phyloP scores from a whole-genome alignment of 2,888 invertebrate species.

The Hofmannophila pseudospretella region DNA sequence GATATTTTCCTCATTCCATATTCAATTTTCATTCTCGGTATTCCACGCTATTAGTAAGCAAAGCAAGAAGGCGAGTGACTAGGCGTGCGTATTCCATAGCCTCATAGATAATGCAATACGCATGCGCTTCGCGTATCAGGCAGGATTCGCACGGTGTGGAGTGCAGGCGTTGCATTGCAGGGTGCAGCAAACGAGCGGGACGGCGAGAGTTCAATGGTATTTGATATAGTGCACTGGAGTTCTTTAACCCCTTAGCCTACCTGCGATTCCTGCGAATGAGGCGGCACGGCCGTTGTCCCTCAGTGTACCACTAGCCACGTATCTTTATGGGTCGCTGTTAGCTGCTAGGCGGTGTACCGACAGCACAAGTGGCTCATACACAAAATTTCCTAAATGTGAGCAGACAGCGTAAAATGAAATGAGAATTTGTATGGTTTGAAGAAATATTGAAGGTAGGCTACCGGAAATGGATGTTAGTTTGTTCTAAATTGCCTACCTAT shows the following conservation, averaged over 20 bases:
- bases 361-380: conserved; percentile 33
- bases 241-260: conserved; percentile 79
- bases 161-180: conserved; percentile 54
- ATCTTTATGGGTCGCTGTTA: conserved; percentile 73
- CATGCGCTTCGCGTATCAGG: conserved; percentile 71
- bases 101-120: conserved; percentile 62
- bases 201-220: conserved; percentile 73
- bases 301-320: conserved; percentile 67
- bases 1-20: background rate
- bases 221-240: conserved; percentile 76
- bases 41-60: conserved; percentile 1
- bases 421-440: too few species aligned
- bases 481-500: too few species aligned
- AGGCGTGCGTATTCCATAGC: conserved; percentile 42
- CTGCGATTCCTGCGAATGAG: conserved; percentile 76
- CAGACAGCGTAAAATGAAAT: too few species aligned
- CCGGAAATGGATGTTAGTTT: too few species aligned
- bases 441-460: too few species aligned
- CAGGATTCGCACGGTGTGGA: conserved; percentile 72
- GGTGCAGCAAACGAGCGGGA: conserved; percentile 62
- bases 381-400: too few species aligned
- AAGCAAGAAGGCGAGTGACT: background rate
- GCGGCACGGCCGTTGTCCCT: conserved; percentile 76
- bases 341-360: conserved; percentile 52
- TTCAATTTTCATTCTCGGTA: background rate